phyloP scores from a whole-genome alignment of 2,888 invertebrate species.

The Sycophila texana region DNA sequence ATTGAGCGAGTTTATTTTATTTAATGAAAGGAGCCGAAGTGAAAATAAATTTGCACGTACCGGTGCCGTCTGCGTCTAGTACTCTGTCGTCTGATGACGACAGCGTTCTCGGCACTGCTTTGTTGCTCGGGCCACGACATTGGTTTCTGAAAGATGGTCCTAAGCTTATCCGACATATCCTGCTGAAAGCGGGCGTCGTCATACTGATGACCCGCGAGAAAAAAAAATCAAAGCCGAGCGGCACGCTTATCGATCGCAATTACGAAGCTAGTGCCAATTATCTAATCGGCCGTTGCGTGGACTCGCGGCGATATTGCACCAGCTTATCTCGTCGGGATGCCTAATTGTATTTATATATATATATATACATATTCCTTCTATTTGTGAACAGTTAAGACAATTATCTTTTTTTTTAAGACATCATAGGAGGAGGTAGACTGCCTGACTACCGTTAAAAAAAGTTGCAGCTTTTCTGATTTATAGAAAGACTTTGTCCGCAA shows the following conservation, averaged over 20 bases:
- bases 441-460: too few species aligned
- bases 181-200: neutral
- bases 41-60: too few species aligned
- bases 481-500: too few species aligned
- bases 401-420: too few species aligned
- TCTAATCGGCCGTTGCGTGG: constrained; percentile 14
- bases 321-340: neutral
- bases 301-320: neutral
- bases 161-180: constrained; percentile 59
- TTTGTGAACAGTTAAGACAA: too few species aligned
- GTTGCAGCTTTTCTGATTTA: too few species aligned
- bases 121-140: constrained; percentile 43
- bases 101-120: neutral
- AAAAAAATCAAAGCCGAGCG: neutral
- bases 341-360: too few species aligned
- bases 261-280: constrained; percentile 32
- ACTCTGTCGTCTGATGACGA: neutral
- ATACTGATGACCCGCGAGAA: neutral
- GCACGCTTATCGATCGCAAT: constrained; percentile 29
- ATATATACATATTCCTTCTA: too few species aligned
- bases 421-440: too few species aligned
- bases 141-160: constrained; percentile 59
- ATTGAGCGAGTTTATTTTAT: too few species aligned
- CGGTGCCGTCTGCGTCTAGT: constrained; percentile 49
- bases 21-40: too few species aligned